Percentiles rank a stretch among this genome's conserved stretches.
Evolutionary conservation across 2,888 invertebrate species (phyloP).

Genomic region (Zhuqinia jingwanae): DNA sequence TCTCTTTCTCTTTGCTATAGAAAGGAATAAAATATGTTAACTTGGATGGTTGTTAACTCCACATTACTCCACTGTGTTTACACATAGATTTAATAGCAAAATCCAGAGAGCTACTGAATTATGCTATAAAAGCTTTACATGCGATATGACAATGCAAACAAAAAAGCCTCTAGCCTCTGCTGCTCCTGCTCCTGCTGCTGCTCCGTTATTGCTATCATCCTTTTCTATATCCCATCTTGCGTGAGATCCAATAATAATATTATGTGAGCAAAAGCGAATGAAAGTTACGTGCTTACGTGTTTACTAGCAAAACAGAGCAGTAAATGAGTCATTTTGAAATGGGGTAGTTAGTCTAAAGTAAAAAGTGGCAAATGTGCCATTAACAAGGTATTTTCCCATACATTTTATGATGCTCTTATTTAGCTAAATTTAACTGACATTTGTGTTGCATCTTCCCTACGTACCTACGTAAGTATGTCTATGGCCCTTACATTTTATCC

Average conservation of each 20-base stretch:
- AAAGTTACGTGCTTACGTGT: constrained; percentile 4
- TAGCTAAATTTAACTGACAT: constrained; percentile 18
- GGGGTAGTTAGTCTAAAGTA: constrained; percentile 17
- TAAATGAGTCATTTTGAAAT: constrained; percentile 17
- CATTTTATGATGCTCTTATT: constrained; percentile 19
- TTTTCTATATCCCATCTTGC: not conserved
- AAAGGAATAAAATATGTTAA: constrained; percentile 33
- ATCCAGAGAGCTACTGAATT: not conserved
- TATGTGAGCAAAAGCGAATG: not conserved
- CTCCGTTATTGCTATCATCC: no score
- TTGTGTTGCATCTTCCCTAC: no score
- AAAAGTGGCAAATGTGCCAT: constrained; percentile 30
- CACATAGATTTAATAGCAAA: not conserved
- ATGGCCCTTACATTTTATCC: not conserved
- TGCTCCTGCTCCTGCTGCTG: no score
- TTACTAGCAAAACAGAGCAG: not conserved
- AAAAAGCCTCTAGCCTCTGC: no score
- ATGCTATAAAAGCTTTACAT: not conserved
- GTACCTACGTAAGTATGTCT: not conserved
- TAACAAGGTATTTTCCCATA: constrained; percentile 12
- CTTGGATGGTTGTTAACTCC: constrained; percentile 27
- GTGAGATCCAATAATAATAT: not conserved
- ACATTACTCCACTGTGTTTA: constrained; percentile 12
- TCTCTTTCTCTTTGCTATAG: no score
- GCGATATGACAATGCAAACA: constrained; percentile 4